These are phyloP conservation scores for Apocrypta bakeri DNA, from an alignment of 1,140 invertebrate species.

Conservation along the genomic window DNA sequence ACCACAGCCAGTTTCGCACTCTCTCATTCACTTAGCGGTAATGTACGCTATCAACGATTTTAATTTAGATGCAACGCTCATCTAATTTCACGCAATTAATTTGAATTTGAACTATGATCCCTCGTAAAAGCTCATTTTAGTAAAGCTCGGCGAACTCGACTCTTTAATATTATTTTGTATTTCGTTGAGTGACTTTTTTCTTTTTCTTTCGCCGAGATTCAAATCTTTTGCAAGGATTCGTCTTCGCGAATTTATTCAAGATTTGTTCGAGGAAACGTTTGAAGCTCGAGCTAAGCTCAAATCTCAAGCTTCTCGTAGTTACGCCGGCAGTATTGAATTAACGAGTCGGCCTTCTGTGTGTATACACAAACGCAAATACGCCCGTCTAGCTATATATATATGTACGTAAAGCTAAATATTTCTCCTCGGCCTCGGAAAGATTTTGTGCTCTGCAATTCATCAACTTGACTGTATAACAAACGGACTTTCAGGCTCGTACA, in stretches of 20 bases:
- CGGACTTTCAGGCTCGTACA: background rate
- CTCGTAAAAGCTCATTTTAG: background rate
- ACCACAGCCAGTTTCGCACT: background rate
- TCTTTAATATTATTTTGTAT: too few relatives aligned
- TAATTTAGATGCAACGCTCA: constrained; percentile 17
- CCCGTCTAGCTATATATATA: background rate
- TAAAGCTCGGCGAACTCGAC: too few relatives aligned
- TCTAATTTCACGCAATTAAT: background rate
- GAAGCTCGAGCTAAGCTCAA: background rate
- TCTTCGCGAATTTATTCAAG: background rate
- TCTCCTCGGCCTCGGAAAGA: background rate
- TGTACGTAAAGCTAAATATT: constrained; percentile 2
- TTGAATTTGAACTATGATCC: constrained; percentile 32
- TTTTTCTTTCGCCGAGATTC: too few relatives aligned
- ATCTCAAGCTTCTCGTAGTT: constrained; percentile 19
- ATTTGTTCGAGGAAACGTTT: background rate
- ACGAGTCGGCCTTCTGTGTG: background rate
- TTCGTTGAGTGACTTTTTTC: too few relatives aligned
- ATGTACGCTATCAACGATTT: constrained; percentile 5
- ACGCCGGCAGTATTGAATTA: constrained; percentile 24
- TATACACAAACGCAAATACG: background rate
- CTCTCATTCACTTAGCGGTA: background rate
- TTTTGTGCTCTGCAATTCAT: background rate
- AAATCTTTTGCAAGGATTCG: too few relatives aligned
- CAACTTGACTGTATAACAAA: background rate